A percentile compares a stretch with the other conserved stretches of the same genome.
Evolutionary conservation across 2,888 invertebrate genomes (phyloP).

Genomic region (Agriotes lineatus): DNA sequence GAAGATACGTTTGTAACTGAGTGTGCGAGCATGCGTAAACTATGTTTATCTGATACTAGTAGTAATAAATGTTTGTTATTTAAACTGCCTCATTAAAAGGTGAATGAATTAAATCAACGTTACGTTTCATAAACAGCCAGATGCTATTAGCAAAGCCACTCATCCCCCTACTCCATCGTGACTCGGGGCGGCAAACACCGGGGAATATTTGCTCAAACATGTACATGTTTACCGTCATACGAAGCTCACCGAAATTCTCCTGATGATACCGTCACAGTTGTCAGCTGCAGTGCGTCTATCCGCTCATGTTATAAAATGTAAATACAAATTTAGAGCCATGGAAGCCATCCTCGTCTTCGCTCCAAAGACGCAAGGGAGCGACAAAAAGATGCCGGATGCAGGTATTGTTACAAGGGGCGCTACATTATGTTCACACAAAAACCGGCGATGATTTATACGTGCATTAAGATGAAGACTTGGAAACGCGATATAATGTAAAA

Average conservation of each 20-base stretch:
- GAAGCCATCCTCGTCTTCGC: neutral
- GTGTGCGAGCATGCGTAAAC: neutral
- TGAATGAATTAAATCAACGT: too few species aligned
- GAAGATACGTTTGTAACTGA: neutral
- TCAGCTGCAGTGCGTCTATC: neutral
- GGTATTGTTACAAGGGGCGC: neutral
- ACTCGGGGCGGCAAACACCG: neutral
- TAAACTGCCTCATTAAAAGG: too few species aligned
- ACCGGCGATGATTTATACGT: neutral
- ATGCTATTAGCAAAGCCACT: neutral
- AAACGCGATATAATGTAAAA: constrained; percentile 6
- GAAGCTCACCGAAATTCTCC: neutral
- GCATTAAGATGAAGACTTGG: constrained; percentile 4
- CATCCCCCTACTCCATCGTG: neutral
- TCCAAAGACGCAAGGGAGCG: neutral
- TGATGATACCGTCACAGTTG: constrained; percentile 2
- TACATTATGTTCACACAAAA: neutral
- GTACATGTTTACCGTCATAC: neutral
- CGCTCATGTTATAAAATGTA: neutral
- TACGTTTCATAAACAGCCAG: too few species aligned
- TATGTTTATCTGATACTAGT: constrained; percentile 11
- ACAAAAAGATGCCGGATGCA: neutral
- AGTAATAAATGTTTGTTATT: too few species aligned
- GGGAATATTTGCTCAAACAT: neutral
- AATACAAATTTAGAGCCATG: neutral